A percentile compares a stretch with the other conserved stretches of the same genome.
phyloP scores from a whole-genome alignment of 2,797 vertebrate species.

The Hemitrygon akajei region DNA sequence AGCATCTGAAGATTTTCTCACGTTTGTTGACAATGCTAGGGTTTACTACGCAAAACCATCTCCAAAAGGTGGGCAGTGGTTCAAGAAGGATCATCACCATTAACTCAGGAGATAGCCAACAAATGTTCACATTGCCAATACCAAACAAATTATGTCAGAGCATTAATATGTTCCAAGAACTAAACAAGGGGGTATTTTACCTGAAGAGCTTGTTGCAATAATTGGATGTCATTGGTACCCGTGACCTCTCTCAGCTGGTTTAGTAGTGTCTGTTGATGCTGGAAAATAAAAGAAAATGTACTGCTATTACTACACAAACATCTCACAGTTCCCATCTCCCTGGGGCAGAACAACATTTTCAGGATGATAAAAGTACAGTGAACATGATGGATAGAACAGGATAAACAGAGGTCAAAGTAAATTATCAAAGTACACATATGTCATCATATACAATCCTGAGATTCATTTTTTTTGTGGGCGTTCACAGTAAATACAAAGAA shows the following conservation, averaged over 20 bases:
- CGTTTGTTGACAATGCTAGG: background rate
- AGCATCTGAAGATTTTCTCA: too few species aligned
- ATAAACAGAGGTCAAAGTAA: background rate
- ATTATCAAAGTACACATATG: too few species aligned
- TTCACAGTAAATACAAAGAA: too few species aligned
- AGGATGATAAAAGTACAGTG: background rate
- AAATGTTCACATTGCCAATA: background rate
- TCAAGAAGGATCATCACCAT: background rate
- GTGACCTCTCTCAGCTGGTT: conserved; percentile 96
- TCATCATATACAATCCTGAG: too few species aligned
- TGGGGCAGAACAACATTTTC: background rate
- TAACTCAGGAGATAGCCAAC: background rate
- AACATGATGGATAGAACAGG: background rate
- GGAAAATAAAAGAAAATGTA: conserved; percentile 36
- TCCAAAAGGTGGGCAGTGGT: background rate
- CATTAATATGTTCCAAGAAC: background rate
- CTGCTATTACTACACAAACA: background rate
- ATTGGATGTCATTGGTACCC: conserved; percentile 89
- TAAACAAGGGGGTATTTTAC: conserved; percentile 51
- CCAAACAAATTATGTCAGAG: background rate
- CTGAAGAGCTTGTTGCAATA: conserved; percentile 93
- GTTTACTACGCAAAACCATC: background rate
- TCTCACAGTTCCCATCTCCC: background rate
- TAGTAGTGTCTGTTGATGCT: conserved; percentile 95
- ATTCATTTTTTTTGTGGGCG: too few species aligned